Percentiles rank a stretch among this genome's conserved stretches.
Conservation (phyloP, 2,888 invertebrate species). For the Seira ritae region DNA sequence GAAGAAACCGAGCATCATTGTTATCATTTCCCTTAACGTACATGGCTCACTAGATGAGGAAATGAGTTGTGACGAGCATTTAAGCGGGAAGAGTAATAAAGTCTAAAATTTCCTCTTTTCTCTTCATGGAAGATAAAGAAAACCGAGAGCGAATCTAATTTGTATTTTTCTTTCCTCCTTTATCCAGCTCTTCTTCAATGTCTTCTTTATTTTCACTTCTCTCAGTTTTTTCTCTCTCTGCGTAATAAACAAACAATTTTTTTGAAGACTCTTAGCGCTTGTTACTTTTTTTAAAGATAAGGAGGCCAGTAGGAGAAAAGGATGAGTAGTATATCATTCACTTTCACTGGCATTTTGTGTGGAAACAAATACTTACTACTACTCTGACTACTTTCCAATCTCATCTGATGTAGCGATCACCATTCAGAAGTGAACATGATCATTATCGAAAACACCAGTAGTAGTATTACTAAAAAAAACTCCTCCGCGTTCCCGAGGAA, state of each 20-base stretch:
- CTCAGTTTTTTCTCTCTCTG: conserved; percentile 7
- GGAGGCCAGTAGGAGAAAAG: conserved; percentile 2
- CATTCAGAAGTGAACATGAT: not conserved
- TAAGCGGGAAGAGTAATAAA: conserved; percentile 23
- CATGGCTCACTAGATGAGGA: conserved; percentile 52
- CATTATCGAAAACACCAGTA: not conserved
- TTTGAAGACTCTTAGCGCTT: not conserved
- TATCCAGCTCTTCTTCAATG: conserved; percentile 1
- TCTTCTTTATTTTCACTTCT: conserved; percentile 13
- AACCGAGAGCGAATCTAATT: conserved; percentile 50
- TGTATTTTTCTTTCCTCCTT: conserved; percentile 41
- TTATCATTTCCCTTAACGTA: conserved; percentile 41
- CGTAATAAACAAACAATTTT: conserved; percentile 12
- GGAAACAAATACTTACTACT: too few species aligned
- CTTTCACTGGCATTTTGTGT: not conserved
- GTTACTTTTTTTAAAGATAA: not conserved
- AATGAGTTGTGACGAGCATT: conserved; percentile 63
- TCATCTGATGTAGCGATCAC: not conserved
- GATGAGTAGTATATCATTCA: conserved; percentile 42
- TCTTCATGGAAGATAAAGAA: conserved; percentile 21
- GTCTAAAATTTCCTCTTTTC: conserved; percentile 21
- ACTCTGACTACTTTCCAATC: not conserved
- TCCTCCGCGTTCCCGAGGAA: not conserved
- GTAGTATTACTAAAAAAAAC: not conserved
- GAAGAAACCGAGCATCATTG: conserved; percentile 22